Conservation (phyloP, 2,888 invertebrate species). For the Colostygia pectinataria region DNA sequence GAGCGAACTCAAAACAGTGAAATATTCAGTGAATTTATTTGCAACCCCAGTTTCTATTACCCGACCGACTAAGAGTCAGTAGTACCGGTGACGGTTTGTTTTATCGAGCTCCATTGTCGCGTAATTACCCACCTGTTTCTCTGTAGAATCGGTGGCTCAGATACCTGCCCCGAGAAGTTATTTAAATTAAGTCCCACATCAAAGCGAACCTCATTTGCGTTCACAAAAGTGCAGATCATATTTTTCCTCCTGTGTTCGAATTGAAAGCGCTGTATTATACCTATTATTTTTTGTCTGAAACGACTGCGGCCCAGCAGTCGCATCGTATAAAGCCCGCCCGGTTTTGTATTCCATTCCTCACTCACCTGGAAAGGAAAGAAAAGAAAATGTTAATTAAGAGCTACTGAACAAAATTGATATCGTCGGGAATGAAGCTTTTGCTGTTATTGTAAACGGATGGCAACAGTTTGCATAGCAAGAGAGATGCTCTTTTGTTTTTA, state of each 20-base stretch:
- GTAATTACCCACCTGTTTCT: constrained; percentile 47
- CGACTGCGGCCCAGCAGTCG: constrained; percentile 41
- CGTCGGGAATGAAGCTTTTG: constrained; percentile 65
- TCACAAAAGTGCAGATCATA: constrained; percentile 79
- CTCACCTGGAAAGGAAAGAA: constrained; percentile 82
- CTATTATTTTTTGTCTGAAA: constrained; percentile 72
- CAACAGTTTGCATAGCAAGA: constrained; percentile 51
- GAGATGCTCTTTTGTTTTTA: constrained; percentile 41
- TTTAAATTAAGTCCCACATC: constrained; percentile 70
- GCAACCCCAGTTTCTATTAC: constrained; percentile 19
- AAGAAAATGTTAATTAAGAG: constrained; percentile 82
- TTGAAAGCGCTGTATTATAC: constrained; percentile 74
- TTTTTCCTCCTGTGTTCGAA: constrained; percentile 74
- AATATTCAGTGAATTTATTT: constrained; percentile 30
- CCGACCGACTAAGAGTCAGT: constrained; percentile 14
- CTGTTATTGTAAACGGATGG: constrained; percentile 71
- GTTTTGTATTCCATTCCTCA: constrained; percentile 74
- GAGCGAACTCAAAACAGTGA: constrained; percentile 23
- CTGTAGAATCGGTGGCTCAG: constrained; percentile 39
- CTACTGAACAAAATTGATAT: constrained; percentile 79
- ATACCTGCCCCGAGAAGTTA: constrained; percentile 53
- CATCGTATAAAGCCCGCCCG: constrained; percentile 66
- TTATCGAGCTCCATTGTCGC: constrained; percentile 43
- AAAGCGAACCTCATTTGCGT: constrained; percentile 78
- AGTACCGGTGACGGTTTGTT: constrained; percentile 25